phyloP scores from a whole-genome alignment of 2,113 vertebrate genomes.

The Sorex fumeus region DNA sequence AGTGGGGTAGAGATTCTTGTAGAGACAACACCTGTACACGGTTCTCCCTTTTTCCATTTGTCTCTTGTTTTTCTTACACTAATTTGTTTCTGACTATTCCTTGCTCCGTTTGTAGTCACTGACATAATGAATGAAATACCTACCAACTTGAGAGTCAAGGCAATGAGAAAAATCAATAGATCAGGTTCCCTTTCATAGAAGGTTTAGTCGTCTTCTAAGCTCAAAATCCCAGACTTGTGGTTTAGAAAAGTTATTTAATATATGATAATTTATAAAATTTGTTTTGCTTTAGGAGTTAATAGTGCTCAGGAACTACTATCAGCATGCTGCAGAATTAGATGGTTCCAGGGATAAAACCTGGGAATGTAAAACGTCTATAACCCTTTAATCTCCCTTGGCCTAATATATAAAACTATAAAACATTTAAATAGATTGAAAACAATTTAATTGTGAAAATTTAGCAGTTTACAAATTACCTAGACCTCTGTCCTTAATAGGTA shows the following conservation, averaged over 20 bases:
- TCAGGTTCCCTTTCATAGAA: not conserved
- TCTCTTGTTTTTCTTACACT: not conserved
- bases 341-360: no score
- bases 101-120: not conserved
- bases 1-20: not conserved
- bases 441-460: not conserved
- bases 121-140: not conserved
- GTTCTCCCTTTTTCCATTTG: not conserved
- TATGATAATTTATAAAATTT: not conserved
- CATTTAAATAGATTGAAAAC: not conserved
- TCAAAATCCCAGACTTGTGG: not conserved
- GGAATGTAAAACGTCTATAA: no score
- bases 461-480: not conserved
- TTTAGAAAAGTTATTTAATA: conserved; percentile 20
- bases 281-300: not conserved
- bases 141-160: not conserved
- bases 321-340: no score
- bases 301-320: no score
- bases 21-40: no score
- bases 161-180: not conserved
- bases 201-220: not conserved
- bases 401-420: not conserved
- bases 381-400: no score
- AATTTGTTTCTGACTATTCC: not conserved
- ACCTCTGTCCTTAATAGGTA: not conserved